These are phyloP conservation scores for Apaloderma vittatum DNA, from an alignment of 2,113 vertebrate genomes.

Conservation along the genomic window DNA sequence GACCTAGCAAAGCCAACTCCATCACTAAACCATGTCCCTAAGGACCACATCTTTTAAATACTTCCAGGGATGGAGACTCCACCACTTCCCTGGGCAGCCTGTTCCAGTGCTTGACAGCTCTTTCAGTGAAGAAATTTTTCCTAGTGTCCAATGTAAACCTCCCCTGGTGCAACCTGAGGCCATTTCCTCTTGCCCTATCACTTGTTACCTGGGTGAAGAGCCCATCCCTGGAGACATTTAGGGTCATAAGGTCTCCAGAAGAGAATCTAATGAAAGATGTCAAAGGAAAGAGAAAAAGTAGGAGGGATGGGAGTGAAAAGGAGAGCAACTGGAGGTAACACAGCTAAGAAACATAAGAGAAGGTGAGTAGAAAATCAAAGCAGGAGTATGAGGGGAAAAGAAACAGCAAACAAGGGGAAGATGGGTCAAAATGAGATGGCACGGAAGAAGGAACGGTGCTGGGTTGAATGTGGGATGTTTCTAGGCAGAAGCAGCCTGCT, in stretches of 20 bases:
- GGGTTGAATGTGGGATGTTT: background rate
- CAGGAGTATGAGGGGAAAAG: background rate
- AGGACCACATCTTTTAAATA: too few relatives aligned
- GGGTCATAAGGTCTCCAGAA: background rate
- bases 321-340: fast-evolving
- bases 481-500: background rate
- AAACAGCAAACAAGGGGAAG: background rate
- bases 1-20: background rate
- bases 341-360: background rate
- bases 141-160: too few relatives aligned
- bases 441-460: background rate
- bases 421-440: background rate
- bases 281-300: background rate
- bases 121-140: too few relatives aligned
- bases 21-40: too few relatives aligned
- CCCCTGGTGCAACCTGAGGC: too few relatives aligned
- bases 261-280: background rate
- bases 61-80: too few relatives aligned
- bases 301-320: background rate
- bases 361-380: background rate
- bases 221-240: too few relatives aligned
- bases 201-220: too few relatives aligned
- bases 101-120: too few relatives aligned
- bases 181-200: too few relatives aligned
- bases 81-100: too few relatives aligned